Evolutionary conservation across 2,797 vertebrate genomes (phyloP), one percentile per base, ranked within the genome.

Genomic region (Phalanger gymnotis): DNA sequence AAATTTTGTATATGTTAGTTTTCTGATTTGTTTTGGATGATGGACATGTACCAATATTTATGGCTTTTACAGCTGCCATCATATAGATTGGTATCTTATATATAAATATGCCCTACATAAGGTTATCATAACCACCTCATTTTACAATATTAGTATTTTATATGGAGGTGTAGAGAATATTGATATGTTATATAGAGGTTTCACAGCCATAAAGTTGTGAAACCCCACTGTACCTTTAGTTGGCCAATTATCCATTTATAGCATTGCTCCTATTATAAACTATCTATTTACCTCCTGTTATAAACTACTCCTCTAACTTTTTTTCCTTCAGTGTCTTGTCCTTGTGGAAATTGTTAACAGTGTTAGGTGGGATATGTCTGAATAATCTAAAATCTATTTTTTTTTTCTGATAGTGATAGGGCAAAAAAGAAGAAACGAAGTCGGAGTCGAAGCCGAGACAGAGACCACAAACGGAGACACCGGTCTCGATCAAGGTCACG

Each of bases 351-450:
- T 9, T 51, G 9, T 51, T 87, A 87, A 87, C 22, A 81, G 10
- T 27, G 1, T 87, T 47, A 47, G 73, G 1, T 51, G 40, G 25
- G 25, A 87, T 87, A 1, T 22, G 13, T 87, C n/a, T 87, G 40
- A 51, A 87, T 87, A 25, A 47, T 81, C 22, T 47, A 87, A 87
- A 87, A 87, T 7, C 87, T 54, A 27, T 31, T 95, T 94, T 92
- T n/a, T 94, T 93, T 96, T 94, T 91, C 55, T 97, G 54, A 93
- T 93, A 96, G 97, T 97, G 97, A 57, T 97, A 99, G 98, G 95
- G 98, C 96, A 13, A 99, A 98, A 97, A 99, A 98, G 61, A 99
- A 98, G 98, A 99, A 99, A 94, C 98, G 98, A 58, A 99, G 99
- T 97, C 99, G 98, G 14, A 99, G 99, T 96, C 40, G 98, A 94